These are phyloP conservation scores for Periophthalmus modestus DNA, from an alignment of 2,113 vertebrate species.

Conservation along the genomic window DNA sequence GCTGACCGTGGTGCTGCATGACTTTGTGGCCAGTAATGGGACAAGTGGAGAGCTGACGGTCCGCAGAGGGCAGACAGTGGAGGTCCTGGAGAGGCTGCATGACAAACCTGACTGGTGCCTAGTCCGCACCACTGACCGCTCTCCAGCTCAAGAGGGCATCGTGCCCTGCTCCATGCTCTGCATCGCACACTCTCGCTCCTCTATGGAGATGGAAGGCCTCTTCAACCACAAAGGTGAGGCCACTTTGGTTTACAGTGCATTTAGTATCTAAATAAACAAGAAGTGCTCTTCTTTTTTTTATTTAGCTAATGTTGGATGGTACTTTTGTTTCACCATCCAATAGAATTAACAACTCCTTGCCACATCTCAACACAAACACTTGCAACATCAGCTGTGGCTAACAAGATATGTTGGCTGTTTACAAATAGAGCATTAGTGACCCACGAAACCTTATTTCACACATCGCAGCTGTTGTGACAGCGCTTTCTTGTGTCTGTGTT, in stretches of 20 bases:
- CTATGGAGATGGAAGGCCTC: conserved; percentile 97
- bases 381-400: background rate
- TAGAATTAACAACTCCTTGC: conserved; percentile 13
- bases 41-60: conserved; percentile 89
- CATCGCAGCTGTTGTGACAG: conserved; percentile 35
- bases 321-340: background rate
- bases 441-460: conserved; percentile 26
- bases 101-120: conserved; percentile 95
- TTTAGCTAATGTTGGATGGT: background rate
- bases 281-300: conserved; percentile 7
- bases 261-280: too few relatives aligned
- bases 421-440: conserved; percentile 33
- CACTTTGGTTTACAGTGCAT: conserved; percentile 3
- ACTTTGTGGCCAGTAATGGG: conserved; percentile 88
- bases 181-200: conserved; percentile 92
- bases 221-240: conserved; percentile 96
- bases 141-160: conserved; percentile 89
- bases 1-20: conserved; percentile 92
- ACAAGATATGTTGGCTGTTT: conserved; percentile 33
- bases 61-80: conserved; percentile 91
- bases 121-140: conserved; percentile 91
- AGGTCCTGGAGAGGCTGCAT: conserved; percentile 90
- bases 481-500: conserved; percentile 35
- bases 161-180: conserved; percentile 92
- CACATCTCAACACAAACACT: conserved; percentile 4